phyloP scores from a whole-genome alignment of 1,140 invertebrate genomes.

The Nasonia vitripennis region DNA sequence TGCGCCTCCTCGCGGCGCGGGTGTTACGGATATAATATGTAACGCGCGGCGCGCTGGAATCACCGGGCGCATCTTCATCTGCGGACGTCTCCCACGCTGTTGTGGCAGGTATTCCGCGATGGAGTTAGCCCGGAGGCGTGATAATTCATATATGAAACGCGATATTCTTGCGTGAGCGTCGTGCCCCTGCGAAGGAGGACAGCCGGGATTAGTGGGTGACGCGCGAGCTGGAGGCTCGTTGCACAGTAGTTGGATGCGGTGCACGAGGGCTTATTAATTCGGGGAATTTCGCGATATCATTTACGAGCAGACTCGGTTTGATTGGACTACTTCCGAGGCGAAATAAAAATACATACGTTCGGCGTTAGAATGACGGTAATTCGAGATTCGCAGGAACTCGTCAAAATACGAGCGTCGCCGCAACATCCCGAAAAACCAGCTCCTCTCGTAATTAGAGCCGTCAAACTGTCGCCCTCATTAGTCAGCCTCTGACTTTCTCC shows the following conservation, averaged over 20 bases:
- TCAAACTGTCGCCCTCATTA: slow-evolving; percentile 16
- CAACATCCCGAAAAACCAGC: background rate
- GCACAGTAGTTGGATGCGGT: background rate
- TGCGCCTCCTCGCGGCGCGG: slow-evolving; percentile 53
- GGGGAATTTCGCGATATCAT: too few relatives aligned
- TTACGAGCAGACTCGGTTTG: too few relatives aligned
- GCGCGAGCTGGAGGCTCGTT: background rate
- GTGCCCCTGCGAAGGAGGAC: background rate
- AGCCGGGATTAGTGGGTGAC: background rate
- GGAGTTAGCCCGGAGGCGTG: too few relatives aligned
- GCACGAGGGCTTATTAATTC: too few relatives aligned
- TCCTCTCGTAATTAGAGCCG: background rate
- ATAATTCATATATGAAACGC: background rate
- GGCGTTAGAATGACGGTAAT: background rate
- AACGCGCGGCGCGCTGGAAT: background rate
- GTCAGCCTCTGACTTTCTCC: background rate
- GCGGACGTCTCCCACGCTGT: background rate
- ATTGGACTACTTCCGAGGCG: too few relatives aligned
- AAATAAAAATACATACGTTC: too few relatives aligned
- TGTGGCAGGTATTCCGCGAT: background rate
- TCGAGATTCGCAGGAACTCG: background rate
- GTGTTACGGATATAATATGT: slow-evolving; percentile 4
- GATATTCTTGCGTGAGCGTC: background rate
- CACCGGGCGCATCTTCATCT: slow-evolving; percentile 3
- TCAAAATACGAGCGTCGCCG: background rate